Evolutionary conservation across 2,888 invertebrate genomes (phyloP), one percentile per base, ranked within the genome.

Genomic region (Cheilosia scutellata): DNA sequence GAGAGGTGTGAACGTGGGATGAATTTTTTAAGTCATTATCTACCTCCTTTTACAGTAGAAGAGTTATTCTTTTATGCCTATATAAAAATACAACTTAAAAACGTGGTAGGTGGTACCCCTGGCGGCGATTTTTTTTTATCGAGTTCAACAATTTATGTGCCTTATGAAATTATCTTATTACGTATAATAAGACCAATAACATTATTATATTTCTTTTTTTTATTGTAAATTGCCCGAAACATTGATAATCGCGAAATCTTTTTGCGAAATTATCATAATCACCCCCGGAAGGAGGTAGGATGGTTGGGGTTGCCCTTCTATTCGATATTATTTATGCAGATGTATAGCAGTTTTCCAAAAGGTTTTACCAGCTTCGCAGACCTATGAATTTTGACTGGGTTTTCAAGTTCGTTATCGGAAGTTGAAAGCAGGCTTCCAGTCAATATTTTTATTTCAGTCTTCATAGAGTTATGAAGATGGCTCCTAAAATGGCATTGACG

Each of bases 231-330:
- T 63, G 37, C 9, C 25, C 71, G 47, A 57, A 44, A 53, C 57
- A 57, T 71, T 63, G 47, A 63, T 57, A 63, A 78, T 62, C 60
- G 37, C 27, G 55, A 53, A 27, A 60, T 62, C 71, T 63, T 44
- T 42, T 7, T 44, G 72, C 29, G 63, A 44, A 66, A 68, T 74
- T 62, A 62, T 74, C 70, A 70, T 62, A 70, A 77, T 62, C 70
- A 70, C 33, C 40, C 29, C 13, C 53, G 53, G 33, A 33, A 60
- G 40, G 42, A 47, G 55, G 47, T 6, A 40, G n/a, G n/a, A n/a
- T 25, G 47, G 5, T 11, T n/a, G 1, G 9, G 57, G 40, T 33
- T 60, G 44, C 16, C 60, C 33, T 40, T 42, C 33, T 4, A 7
- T n/a, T 13, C 20, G 60, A 51, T 37, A 76, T 68, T 60, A 68